phyloP scores from a whole-genome alignment of 2,797 vertebrate species.

The Anguilla megastoma region DNA sequence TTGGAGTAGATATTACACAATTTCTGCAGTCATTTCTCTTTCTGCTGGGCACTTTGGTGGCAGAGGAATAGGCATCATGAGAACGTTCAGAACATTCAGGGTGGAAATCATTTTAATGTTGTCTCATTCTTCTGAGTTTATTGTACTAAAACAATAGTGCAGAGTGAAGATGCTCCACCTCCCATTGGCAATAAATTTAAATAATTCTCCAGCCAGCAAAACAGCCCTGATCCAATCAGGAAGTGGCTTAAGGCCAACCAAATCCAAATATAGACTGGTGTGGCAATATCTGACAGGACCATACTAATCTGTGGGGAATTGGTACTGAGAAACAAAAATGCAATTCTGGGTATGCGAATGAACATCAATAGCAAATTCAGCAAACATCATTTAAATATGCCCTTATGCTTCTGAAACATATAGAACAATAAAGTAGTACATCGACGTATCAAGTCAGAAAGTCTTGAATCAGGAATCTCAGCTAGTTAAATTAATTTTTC shows the following conservation, averaged over 20 bases:
- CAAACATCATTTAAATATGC: not conserved
- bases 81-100: slow-evolving; percentile 13
- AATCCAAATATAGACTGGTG: not conserved
- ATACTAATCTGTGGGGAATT: not conserved
- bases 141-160: slow-evolving; percentile 26
- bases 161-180: not conserved
- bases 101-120: slow-evolving; percentile 15
- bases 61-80: slow-evolving; percentile 24
- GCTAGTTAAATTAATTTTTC: not conserved
- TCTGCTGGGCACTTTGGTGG: not conserved
- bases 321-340: not conserved
- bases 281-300: not conserved
- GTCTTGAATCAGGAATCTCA: not conserved
- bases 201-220: slow-evolving; percentile 15
- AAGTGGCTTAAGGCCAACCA: slow-evolving; percentile 19
- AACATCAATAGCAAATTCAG: not conserved
- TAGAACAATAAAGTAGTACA: not conserved
- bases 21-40: slow-evolving; percentile 10
- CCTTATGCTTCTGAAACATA: not conserved
- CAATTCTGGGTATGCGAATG: not conserved
- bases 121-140: slow-evolving; percentile 20
- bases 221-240: slow-evolving; percentile 10
- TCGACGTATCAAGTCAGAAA: not conserved
- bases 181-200: slow-evolving; percentile 18
- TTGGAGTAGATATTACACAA: slow-evolving; percentile 11